Base-by-base conservation (phyloP, 1,140 invertebrate genomes). In the Diprion similis region DNA sequence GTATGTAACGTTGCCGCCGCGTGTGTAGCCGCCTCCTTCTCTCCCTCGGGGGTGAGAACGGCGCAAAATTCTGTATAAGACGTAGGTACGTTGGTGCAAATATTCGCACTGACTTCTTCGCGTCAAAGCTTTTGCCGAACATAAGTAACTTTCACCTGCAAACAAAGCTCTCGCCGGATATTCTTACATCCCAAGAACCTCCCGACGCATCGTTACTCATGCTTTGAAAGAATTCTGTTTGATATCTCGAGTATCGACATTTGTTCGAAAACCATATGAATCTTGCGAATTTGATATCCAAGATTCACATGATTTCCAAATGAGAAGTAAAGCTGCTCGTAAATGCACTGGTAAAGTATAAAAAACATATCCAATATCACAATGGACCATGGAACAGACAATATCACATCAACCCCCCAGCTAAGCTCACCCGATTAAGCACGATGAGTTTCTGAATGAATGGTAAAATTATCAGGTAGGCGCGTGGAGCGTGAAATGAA, bases 11-110 rank as follows among this genome's bases (percentile, higher is more conserved):
- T 37, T 37, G 24, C 24, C 24, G 24, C 24, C 6, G 6, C n/a
- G n/a, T 37, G 6, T 37, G 2, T 37, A 37, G 51, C 51, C 48
- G 10, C 15, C 51, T 73, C 19, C 24, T 65, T 48, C 46, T 71
- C 64, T 73, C 74, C 68, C 70, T 37, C 15, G 48, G 48, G 46
- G 64, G 68, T 67, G 70, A 76, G 75, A 74, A 76, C 76, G 75
- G 73, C 73, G 76, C 71, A 76, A 76, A 76, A 76, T 76, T 74
- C 75, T 77, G 73, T 75, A 75, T 75, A 73, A 11, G 24, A 37
- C 24, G 1, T 37, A 37, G 24, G 71, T 46, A n/a, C 72, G 64
- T 59, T 71, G 72, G 18, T 59, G 71, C 71, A 75, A 68, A 75
- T 59, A 51, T 51, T 51, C 71, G 65, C 46, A 4, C 64, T 68